These are phyloP conservation scores for Prinia subflava DNA, from an alignment of 2,113 vertebrate genomes.

Conservation along the genomic window DNA sequence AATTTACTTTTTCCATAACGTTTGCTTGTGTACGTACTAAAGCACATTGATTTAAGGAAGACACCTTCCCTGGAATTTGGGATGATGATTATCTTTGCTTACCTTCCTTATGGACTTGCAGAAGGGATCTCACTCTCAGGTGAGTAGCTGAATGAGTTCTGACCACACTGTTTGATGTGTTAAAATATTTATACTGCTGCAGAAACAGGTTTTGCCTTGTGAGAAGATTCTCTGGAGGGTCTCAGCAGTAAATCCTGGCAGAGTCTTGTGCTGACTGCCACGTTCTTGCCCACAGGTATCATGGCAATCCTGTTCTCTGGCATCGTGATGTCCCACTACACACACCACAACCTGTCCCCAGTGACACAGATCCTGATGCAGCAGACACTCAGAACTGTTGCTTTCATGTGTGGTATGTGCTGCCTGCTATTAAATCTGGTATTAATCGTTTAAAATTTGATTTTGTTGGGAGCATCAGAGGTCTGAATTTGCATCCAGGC, in stretches of 20 bases:
- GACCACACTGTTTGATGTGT: not conserved
- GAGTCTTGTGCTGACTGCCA: not conserved
- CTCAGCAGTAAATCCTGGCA: not conserved
- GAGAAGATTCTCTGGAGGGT: not conserved
- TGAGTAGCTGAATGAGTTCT: conserved; percentile 49
- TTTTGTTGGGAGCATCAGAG: not conserved
- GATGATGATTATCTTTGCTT: conserved; percentile 99
- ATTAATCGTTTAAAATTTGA: not conserved
- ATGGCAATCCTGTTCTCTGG: conserved; percentile 99
- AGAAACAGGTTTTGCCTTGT: not conserved
- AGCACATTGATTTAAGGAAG: conserved; percentile 95
- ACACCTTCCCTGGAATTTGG: conserved; percentile 97
- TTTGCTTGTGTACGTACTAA: conserved; percentile 76
- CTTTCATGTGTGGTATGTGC: conserved; percentile 94
- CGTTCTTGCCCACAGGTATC: conserved; percentile 79
- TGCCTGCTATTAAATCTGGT: not conserved
- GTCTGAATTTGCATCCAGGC: not conserved
- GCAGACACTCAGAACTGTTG: conserved; percentile 93
- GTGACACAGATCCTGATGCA: conserved; percentile 99
- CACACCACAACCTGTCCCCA: conserved; percentile 96
- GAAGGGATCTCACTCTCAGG: conserved; percentile 97
- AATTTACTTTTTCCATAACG: conserved; percentile 45
- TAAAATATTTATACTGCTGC: not conserved
- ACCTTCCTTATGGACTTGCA: conserved; percentile 94
- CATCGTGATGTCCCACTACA: conserved; percentile 99